phyloP scores from a whole-genome alignment of 1,140 invertebrate species.

The Ceratina calcarata region DNA sequence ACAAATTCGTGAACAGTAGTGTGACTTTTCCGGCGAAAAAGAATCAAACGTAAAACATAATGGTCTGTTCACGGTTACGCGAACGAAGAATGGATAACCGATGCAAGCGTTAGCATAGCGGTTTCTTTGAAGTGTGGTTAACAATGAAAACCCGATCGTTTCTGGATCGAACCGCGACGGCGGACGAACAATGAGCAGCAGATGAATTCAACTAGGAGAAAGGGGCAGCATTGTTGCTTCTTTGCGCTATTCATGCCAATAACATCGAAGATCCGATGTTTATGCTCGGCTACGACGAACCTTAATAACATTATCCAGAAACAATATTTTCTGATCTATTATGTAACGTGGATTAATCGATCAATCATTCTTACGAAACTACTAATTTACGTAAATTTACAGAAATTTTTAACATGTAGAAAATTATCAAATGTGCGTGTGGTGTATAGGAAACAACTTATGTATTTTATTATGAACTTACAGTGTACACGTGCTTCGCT shows the following conservation, averaged over 20 bases:
- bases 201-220: conserved; percentile 46
- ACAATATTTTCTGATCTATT: conserved; percentile 11
- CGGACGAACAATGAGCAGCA: conserved; percentile 31
- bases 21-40: neutral
- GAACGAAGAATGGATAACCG: neutral
- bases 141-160: conserved; percentile 43
- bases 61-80: neutral
- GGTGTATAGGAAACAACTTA: too few relatives aligned
- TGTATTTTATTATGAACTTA: too few relatives aligned
- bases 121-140: conserved; percentile 40
- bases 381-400: too few relatives aligned
- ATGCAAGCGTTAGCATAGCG: conserved; percentile 10
- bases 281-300: neutral
- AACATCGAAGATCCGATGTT: conserved; percentile 10
- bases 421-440: too few relatives aligned
- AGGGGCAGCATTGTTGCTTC: conserved; percentile 36
- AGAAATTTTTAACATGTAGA: too few relatives aligned
- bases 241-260: conserved; percentile 35
- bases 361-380: neutral
- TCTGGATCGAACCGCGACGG: conserved; percentile 29
- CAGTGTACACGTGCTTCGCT: too few relatives aligned
- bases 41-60: neutral
- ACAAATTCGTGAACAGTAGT: neutral
- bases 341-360: conserved; percentile 5
- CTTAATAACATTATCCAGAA: neutral